Conservation (phyloP, 2,797 vertebrate species). For the Tiaroga cobitis region DNA sequence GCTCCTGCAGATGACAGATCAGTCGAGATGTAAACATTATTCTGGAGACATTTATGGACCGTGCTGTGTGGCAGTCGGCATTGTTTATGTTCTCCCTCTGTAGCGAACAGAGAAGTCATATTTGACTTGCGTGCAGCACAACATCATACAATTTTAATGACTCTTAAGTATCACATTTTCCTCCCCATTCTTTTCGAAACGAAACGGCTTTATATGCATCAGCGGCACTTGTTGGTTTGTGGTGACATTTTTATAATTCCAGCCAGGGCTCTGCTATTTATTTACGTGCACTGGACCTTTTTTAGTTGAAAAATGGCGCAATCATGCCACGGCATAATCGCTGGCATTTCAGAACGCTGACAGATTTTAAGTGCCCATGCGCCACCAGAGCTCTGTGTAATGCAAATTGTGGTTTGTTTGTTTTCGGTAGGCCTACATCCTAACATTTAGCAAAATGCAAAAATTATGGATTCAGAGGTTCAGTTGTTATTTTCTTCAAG, state of each 20-base stretch:
- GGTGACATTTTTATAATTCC: constrained; percentile 93
- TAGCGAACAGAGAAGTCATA: constrained; percentile 79
- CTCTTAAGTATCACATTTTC: constrained; percentile 90
- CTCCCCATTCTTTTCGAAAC: constrained; percentile 71
- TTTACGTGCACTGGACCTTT: constrained; percentile 87
- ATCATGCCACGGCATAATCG: constrained; percentile 86
- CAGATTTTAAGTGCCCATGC: constrained; percentile 86
- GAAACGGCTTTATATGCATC: constrained; percentile 91
- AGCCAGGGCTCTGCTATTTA: constrained; percentile 89
- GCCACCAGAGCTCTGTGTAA: neutral
- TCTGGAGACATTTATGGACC: constrained; percentile 75
- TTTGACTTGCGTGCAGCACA: constrained; percentile 84
- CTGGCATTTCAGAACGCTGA: constrained; percentile 87
- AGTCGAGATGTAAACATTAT: constrained; percentile 62
- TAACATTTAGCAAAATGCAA: neutral
- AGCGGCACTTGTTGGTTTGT: constrained; percentile 87
- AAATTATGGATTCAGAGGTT: neutral
- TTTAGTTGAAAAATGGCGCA: constrained; percentile 91
- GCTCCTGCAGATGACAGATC: constrained; percentile 52
- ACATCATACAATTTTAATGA: constrained; percentile 95
- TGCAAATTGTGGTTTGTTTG: constrained; percentile 17
- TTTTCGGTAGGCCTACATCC: neutral
- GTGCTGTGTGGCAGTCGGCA: constrained; percentile 77
- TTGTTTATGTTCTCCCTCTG: constrained; percentile 74
- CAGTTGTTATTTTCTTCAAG: neutral